phyloP scores from a whole-genome alignment of 2,113 vertebrate species.

The Vanacampus margaritifer region DNA sequence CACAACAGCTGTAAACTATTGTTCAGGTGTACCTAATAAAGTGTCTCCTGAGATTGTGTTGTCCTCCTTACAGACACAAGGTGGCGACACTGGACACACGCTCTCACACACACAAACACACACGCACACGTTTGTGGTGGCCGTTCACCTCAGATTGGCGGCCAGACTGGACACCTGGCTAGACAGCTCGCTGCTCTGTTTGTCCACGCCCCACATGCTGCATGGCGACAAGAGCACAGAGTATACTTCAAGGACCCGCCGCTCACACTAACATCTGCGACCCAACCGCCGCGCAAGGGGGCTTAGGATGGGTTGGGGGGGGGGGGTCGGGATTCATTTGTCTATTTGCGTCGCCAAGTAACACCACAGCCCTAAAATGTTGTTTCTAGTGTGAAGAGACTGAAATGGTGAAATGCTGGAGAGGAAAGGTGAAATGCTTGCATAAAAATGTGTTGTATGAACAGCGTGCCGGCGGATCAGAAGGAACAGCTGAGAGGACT shows the following conservation, averaged over 20 bases:
- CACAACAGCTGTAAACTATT: background rate
- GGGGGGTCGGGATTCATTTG: background rate
- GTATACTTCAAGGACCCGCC: conserved; percentile 63
- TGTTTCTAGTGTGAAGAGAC: conserved; percentile 34
- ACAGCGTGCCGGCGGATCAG: conserved; percentile 51
- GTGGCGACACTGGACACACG: conserved; percentile 52
- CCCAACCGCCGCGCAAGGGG: background rate
- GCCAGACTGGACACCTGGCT: conserved; percentile 78
- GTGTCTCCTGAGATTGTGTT: background rate
- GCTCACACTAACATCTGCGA: conserved; percentile 21
- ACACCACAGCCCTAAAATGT: background rate
- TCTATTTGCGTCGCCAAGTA: background rate
- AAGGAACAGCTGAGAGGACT: conserved; percentile 59
- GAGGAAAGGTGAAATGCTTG: conserved; percentile 45
- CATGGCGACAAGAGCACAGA: conserved; percentile 69
- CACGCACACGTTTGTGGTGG: conserved; percentile 38
- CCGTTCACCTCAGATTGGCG: conserved; percentile 79
- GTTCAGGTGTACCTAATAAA: background rate
- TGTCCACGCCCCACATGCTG: conserved; percentile 82
- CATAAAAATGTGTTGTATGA: conserved; percentile 54
- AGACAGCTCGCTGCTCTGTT: conserved; percentile 78
- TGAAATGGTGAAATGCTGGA: conserved; percentile 59
- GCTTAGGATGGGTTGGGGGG: background rate
- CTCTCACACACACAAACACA: conserved; percentile 54
- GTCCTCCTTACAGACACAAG: conserved; percentile 28